These are phyloP conservation scores for Oenanthe melanoleuca DNA, from an alignment of 2,113 vertebrate genomes.

Conservation along the genomic window DNA sequence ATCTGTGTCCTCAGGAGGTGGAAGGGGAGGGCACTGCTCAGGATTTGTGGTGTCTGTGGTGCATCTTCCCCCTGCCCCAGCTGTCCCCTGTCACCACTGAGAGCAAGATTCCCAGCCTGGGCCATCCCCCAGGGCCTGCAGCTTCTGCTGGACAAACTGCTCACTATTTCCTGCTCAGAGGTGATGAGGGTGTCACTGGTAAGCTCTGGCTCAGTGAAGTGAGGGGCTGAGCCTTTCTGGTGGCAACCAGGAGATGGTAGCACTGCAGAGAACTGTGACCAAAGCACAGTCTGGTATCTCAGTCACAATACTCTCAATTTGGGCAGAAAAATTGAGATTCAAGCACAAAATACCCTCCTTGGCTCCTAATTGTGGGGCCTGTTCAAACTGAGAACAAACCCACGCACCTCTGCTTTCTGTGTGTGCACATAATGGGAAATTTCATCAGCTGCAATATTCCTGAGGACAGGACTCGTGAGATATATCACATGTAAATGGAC, in stretches of 20 bases:
- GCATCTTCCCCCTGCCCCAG: neutral
- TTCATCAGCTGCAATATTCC: slow-evolving; percentile 77
- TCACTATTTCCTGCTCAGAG: neutral
- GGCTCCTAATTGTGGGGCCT: neutral
- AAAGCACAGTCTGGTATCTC: neutral
- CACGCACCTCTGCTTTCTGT: slow-evolving; percentile 52
- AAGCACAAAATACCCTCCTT: neutral
- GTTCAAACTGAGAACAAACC: slow-evolving; percentile 42
- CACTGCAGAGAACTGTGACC: neutral
- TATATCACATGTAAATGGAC: slow-evolving; percentile 97
- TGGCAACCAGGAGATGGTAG: neutral
- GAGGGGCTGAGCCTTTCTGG: neutral
- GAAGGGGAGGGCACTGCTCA: neutral
- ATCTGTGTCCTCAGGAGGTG: neutral
- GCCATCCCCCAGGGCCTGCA: too few relatives aligned
- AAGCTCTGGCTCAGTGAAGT: neutral
- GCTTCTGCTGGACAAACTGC: neutral
- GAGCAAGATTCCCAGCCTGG: neutral
- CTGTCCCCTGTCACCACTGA: fast-evolving
- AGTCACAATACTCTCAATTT: neutral
- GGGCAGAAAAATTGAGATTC: neutral
- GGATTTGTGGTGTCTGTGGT: neutral
- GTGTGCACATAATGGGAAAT: slow-evolving; percentile 74
- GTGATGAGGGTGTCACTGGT: neutral
- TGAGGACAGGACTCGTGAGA: slow-evolving; percentile 82